These are phyloP conservation scores for Falco columbarius DNA, from an alignment of 2,797 vertebrate genomes.

Conservation along the genomic window DNA sequence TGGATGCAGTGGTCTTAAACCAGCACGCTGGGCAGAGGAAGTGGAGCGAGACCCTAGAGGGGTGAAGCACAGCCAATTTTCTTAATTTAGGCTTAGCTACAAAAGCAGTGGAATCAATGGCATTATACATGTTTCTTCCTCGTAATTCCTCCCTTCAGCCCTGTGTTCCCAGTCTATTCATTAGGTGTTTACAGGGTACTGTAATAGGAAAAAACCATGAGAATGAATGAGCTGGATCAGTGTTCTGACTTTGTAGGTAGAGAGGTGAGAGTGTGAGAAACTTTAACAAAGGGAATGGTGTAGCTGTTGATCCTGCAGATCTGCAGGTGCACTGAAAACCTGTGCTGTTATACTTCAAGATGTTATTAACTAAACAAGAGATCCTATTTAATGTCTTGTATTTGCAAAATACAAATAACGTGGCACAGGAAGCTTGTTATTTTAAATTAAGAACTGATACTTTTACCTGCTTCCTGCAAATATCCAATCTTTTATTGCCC, in stretches of 20 bases:
- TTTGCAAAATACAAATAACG: neutral
- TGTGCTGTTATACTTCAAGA: neutral
- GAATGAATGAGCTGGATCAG: neutral
- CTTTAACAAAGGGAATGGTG: neutral
- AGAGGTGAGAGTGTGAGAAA: fast-evolving
- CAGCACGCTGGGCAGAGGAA: neutral
- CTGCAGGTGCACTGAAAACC: neutral
- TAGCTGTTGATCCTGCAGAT: neutral
- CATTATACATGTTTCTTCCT: neutral
- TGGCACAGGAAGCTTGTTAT: neutral
- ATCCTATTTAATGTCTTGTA: neutral
- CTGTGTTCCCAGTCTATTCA: neutral
- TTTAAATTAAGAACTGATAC: neutral
- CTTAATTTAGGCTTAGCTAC: neutral
- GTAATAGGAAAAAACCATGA: neutral
- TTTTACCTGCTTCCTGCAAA: neutral
- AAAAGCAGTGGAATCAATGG: neutral
- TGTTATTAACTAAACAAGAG: neutral
- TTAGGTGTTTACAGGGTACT: neutral
- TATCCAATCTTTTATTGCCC: neutral
- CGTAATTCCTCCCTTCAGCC: neutral
- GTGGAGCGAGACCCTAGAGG: neutral
- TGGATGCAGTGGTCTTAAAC: neutral
- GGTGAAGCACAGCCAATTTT: neutral
- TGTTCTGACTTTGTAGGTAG: neutral